Conservation (phyloP, 2,888 invertebrate genomes). For the Coenonympha glycerion region DNA sequence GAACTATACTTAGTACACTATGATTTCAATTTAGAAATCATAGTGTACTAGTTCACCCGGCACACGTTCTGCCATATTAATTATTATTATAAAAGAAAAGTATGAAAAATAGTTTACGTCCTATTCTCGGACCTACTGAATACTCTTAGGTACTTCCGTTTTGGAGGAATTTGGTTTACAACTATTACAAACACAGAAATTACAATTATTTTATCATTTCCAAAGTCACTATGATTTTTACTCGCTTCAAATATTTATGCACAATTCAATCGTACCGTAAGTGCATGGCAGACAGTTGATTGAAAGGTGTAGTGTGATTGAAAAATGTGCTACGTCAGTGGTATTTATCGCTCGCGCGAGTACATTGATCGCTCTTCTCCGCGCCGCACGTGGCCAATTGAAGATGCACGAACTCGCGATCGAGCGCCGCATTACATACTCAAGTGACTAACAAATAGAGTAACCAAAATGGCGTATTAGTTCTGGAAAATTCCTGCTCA, state of each 20-base stretch:
- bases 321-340: constrained; percentile 24
- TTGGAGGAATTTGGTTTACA: too few species aligned
- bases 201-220: background rate
- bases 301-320: constrained; percentile 22
- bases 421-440: constrained; percentile 5
- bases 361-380: constrained; percentile 42
- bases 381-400: constrained; percentile 40
- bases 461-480: background rate
- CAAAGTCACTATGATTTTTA: background rate
- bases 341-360: constrained; percentile 37
- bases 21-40: too few species aligned
- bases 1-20: too few species aligned
- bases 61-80: too few species aligned
- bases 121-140: too few species aligned
- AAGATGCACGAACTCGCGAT: constrained; percentile 33
- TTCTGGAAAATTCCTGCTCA: background rate
- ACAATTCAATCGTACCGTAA: constrained; percentile 7
- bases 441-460: constrained; percentile 9
- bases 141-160: too few species aligned
- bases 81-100: too few species aligned
- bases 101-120: too few species aligned
- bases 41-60: too few species aligned
- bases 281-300: constrained; percentile 6
- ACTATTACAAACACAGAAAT: too few species aligned
- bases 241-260: constrained; percentile 8